Conservation (phyloP, 2,797 vertebrate genomes). For the Brachyalestes nurse region DNA sequence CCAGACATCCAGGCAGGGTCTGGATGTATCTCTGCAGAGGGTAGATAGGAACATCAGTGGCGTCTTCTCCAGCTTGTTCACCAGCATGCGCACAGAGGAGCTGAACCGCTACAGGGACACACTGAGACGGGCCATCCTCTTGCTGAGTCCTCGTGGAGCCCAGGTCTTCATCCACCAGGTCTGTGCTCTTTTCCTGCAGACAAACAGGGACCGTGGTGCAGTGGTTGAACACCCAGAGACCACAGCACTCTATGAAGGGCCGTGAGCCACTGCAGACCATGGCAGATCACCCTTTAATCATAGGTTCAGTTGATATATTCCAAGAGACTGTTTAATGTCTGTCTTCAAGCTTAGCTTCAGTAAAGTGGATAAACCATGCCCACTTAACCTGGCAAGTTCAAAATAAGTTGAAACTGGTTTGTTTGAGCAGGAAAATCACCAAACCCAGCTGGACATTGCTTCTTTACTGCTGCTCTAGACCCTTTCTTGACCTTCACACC, state of each 20-base stretch:
- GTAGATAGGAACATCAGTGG: slow-evolving; percentile 96
- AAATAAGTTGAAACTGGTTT: too few species aligned
- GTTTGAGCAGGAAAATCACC: too few species aligned
- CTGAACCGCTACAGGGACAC: slow-evolving; percentile 95
- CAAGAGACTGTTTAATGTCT: too few species aligned
- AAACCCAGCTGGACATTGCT: too few species aligned
- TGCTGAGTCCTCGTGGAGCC: slow-evolving; percentile 91
- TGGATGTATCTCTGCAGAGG: slow-evolving; percentile 93
- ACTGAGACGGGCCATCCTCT: slow-evolving; percentile 88
- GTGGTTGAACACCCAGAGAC: neutral
- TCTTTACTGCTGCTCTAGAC: neutral
- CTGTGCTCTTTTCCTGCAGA: neutral
- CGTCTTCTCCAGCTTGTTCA: slow-evolving; percentile 94
- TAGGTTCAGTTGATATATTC: too few species aligned
- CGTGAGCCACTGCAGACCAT: too few species aligned
- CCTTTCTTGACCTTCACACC: slow-evolving; percentile 20
- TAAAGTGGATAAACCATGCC: too few species aligned
- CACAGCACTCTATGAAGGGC: too few species aligned
- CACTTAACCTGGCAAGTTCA: too few species aligned
- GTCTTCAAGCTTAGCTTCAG: too few species aligned
- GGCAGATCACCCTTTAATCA: too few species aligned
- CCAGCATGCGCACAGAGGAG: slow-evolving; percentile 95
- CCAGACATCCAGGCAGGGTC: slow-evolving; percentile 90
- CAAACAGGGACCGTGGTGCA: neutral
- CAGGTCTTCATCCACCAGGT: slow-evolving; percentile 97